Conservation (phyloP, 2,797 vertebrate species). For the Vultur gryphus region DNA sequence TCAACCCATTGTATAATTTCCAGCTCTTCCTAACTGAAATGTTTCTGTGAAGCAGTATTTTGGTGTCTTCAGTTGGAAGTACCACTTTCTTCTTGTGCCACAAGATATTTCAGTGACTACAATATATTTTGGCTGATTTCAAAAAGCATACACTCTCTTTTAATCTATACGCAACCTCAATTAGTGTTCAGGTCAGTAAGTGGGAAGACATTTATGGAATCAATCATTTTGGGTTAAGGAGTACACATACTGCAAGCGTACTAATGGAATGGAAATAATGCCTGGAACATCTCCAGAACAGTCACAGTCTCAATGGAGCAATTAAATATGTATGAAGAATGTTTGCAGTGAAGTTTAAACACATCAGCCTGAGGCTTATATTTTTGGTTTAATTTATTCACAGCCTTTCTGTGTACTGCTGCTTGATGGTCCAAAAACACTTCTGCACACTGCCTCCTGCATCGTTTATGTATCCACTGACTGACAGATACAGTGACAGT, state of each 20-base stretch:
- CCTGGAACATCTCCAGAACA: conserved; percentile 73
- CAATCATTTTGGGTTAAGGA: conserved; percentile 77
- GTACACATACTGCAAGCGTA: conserved; percentile 64
- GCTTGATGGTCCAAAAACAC: conserved; percentile 48
- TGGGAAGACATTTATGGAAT: conserved; percentile 75
- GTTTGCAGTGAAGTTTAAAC: conserved; percentile 77
- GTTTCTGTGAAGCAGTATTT: not conserved
- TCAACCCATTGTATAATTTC: not conserved
- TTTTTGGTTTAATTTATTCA: conserved; percentile 78
- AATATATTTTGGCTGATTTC: conserved; percentile 60
- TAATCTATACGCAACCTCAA: conserved; percentile 73
- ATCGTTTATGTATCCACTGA: not conserved
- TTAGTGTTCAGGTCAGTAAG: conserved; percentile 75
- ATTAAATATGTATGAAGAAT: conserved; percentile 80
- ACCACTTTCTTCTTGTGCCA: not conserved
- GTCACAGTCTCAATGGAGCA: conserved; percentile 69
- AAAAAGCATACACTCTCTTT: conserved; percentile 62
- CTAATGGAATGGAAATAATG: conserved; percentile 81
- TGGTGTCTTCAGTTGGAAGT: not conserved
- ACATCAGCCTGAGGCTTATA: conserved; percentile 65
- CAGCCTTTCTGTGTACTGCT: conserved; percentile 52
- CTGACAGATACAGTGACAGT: conserved; percentile 45
- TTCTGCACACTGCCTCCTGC: not conserved
- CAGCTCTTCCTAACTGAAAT: not conserved
- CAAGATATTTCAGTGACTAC: conserved; percentile 35